Percentiles rank a stretch among this genome's conserved stretches.
These are phyloP conservation scores for Mechanitis messenoides DNA, from an alignment of 2,888 invertebrate genomes.

Conservation along the genomic window DNA sequence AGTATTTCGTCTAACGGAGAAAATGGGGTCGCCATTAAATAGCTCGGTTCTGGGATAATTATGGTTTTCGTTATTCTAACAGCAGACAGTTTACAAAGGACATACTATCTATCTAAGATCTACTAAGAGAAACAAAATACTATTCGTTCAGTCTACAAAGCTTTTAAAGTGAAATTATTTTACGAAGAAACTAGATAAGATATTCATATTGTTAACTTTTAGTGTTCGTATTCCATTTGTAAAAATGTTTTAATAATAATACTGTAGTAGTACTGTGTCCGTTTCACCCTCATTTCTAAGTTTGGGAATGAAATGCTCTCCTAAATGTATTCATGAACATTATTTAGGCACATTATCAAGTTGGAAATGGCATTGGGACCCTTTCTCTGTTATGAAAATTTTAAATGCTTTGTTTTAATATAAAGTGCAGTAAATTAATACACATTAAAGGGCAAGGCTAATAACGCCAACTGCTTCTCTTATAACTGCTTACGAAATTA, in stretches of 20 bases:
- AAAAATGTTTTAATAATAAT: constrained; percentile 1
- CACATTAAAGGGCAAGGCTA: constrained; percentile 71
- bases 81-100: constrained; percentile 33
- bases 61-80: constrained; percentile 36
- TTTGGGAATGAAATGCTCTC: constrained; percentile 4
- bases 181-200: not conserved
- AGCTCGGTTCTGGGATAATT: constrained; percentile 34
- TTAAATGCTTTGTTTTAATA: constrained; percentile 72
- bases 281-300: constrained; percentile 5
- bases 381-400: constrained; percentile 58
- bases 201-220: constrained; percentile 1
- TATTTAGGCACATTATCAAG: constrained; percentile 7
- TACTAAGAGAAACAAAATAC: not conserved
- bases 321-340: constrained; percentile 6
- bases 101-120: constrained; percentile 16
- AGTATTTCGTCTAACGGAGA: constrained; percentile 29
- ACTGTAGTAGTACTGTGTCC: not conserved
- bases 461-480: constrained; percentile 69
- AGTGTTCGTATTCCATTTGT: not conserved
- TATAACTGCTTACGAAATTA: constrained; percentile 69
- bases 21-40: constrained; percentile 36
- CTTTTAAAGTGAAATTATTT: constrained; percentile 4
- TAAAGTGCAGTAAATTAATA: constrained; percentile 73
- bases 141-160: not conserved
- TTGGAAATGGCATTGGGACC: constrained; percentile 24